A percentile compares a stretch with the other conserved stretches of the same genome.
Evolutionary conservation across 2,888 invertebrate species (phyloP).

Genomic region (Drosophila yooni): DNA sequence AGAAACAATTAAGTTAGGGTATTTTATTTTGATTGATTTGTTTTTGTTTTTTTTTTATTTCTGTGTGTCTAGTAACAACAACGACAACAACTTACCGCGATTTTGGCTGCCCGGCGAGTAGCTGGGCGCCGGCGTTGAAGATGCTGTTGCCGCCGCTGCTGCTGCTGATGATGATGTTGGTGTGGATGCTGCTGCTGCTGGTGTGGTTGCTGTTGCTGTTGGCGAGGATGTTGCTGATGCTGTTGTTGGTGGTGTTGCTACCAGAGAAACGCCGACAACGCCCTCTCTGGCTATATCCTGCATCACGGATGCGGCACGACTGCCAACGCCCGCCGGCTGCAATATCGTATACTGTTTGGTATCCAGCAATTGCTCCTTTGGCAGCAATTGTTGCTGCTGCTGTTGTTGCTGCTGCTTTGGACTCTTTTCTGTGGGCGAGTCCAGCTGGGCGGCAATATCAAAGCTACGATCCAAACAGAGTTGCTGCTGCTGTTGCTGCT

Average conservation of each 20-base stretch:
- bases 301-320: slow-evolving; percentile 92
- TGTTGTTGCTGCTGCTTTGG: slow-evolving; percentile 11
- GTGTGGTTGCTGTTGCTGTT: slow-evolving; percentile 64
- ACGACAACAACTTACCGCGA: slow-evolving; percentile 88
- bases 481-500: slow-evolving; percentile 37
- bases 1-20: neutral
- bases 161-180: slow-evolving; percentile 13
- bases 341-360: slow-evolving; percentile 94
- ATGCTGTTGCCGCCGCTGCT: slow-evolving; percentile 82
- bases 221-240: slow-evolving; percentile 14
- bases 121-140: slow-evolving; percentile 85
- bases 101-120: slow-evolving; percentile 91
- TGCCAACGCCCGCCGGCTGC: slow-evolving; percentile 92
- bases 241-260: slow-evolving; percentile 63
- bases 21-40: slow-evolving; percentile 1
- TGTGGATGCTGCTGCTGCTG: slow-evolving; percentile 7
- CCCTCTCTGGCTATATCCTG: slow-evolving; percentile 91
- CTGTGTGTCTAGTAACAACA: slow-evolving; percentile 58
- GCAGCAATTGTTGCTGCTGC: slow-evolving; percentile 6
- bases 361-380: slow-evolving; percentile 56
- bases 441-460: slow-evolving; percentile 58
- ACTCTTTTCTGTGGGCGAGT: slow-evolving; percentile 35
- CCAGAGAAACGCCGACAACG: slow-evolving; percentile 87
- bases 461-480: slow-evolving; percentile 47
- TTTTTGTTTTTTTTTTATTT: slow-evolving; percentile 2